Evolutionary conservation across 2,888 invertebrate species (phyloP).

Genomic region (Tiliacea citrago): DNA sequence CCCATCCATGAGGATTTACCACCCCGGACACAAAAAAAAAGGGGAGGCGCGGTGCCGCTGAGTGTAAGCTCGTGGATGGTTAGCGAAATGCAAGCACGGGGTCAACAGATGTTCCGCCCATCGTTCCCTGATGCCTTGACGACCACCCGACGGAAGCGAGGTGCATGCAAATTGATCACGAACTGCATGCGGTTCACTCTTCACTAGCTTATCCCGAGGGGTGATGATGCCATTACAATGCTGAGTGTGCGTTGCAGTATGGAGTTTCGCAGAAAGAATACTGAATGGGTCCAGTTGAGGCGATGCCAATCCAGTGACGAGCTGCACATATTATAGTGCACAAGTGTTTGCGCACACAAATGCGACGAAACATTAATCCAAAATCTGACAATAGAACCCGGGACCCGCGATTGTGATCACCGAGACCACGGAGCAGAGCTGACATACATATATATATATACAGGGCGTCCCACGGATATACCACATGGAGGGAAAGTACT

Average conservation of each 20-base stretch:
- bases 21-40: too few species aligned
- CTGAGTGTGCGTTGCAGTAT: not conserved
- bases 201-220: not conserved
- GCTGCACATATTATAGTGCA: not conserved
- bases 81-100: not conserved
- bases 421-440: too few species aligned
- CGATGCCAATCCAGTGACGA: not conserved
- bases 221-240: not conserved
- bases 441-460: too few species aligned
- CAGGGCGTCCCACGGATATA: too few species aligned
- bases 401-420: too few species aligned
- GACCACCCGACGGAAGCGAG: not conserved
- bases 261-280: not conserved
- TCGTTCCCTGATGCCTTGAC: not conserved
- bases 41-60: not conserved
- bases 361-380: not conserved
- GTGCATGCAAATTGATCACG: too few species aligned
- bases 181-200: not conserved
- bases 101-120: not conserved
- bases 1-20: too few species aligned
- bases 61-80: not conserved
- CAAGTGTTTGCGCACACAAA: not conserved
- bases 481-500: too few species aligned
- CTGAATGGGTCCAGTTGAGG: not conserved
- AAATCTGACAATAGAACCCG: not conserved